Evolutionary conservation across 2,113 vertebrate species (phyloP).

Genomic region (Micronycteris hirsuta): DNA sequence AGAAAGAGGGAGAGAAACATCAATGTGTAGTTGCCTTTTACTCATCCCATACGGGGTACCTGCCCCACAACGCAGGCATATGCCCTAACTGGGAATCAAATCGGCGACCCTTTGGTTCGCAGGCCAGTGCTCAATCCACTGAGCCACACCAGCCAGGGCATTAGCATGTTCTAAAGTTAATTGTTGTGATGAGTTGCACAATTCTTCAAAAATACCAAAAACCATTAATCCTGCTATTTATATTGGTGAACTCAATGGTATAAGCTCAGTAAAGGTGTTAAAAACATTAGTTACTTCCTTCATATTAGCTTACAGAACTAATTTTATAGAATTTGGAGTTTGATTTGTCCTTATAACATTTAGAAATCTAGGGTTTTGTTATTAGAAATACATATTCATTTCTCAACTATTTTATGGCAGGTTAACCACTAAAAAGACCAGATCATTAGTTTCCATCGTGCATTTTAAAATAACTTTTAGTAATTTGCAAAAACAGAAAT

Average conservation of each 20-base stretch:
- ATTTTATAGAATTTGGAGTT: background rate
- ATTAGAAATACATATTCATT: background rate
- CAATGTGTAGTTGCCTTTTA: no score
- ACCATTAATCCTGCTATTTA: accelerated
- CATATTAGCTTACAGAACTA: background rate
- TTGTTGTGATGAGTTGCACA: no score
- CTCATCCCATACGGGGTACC: no score
- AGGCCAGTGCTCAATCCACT: no score
- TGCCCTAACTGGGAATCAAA: no score
- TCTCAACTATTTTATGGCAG: background rate
- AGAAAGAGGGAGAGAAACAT: no score
- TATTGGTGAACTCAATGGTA: background rate
- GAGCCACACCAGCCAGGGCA: background rate
- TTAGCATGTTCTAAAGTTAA: background rate
- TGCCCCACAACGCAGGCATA: no score
- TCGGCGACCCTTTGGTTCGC: no score
- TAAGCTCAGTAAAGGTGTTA: background rate
- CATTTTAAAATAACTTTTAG: background rate
- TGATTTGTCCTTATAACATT: background rate
- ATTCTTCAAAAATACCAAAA: background rate
- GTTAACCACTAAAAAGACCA: background rate
- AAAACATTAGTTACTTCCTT: background rate
- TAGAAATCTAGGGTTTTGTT: background rate
- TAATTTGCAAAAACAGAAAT: background rate
- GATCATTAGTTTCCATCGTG: background rate